Conservation (phyloP, 2,888 invertebrate genomes). For the Macroteleia sp. region DNA sequence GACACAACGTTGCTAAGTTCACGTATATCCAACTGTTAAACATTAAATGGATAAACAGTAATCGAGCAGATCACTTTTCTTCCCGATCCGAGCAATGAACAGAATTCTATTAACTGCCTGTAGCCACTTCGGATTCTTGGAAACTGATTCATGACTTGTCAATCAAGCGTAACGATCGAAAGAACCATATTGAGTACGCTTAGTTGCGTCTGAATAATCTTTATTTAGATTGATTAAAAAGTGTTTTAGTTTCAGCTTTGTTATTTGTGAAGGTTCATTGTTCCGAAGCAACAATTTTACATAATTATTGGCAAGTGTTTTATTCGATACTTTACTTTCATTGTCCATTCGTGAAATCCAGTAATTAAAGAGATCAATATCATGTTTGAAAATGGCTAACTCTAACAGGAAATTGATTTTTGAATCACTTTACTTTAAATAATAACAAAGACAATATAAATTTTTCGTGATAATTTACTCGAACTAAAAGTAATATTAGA, state of each 20-base stretch:
- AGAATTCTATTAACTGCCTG: conserved; percentile 49
- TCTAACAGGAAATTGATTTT: no score
- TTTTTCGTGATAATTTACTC: no score
- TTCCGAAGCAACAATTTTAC: no score
- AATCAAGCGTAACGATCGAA: conserved; percentile 51
- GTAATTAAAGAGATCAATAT: no score
- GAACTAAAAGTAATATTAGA: no score
- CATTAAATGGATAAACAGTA: conserved; percentile 69
- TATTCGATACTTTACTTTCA: no score
- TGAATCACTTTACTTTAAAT: no score
- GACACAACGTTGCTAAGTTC: conserved; percentile 35
- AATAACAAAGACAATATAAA: no score
- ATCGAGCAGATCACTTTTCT: conserved; percentile 62
- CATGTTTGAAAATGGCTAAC: no score
- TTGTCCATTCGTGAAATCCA: no score
- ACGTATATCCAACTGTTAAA: conserved; percentile 65
- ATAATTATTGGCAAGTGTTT: no score
- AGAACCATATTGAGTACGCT: conserved; percentile 30
- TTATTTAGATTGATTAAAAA: conserved; percentile 34
- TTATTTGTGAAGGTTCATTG: background rate
- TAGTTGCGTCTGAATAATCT: conserved; percentile 30
- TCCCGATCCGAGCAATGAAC: conserved; percentile 38
- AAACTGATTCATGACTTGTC: conserved; percentile 55
- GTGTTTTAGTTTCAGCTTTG: conserved; percentile 5
- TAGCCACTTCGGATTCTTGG: conserved; percentile 47